Evolutionary conservation across 1,140 invertebrate species (phyloP), one percentile per base, ranked within the genome.

Genomic region (Heliconius himera): DNA sequence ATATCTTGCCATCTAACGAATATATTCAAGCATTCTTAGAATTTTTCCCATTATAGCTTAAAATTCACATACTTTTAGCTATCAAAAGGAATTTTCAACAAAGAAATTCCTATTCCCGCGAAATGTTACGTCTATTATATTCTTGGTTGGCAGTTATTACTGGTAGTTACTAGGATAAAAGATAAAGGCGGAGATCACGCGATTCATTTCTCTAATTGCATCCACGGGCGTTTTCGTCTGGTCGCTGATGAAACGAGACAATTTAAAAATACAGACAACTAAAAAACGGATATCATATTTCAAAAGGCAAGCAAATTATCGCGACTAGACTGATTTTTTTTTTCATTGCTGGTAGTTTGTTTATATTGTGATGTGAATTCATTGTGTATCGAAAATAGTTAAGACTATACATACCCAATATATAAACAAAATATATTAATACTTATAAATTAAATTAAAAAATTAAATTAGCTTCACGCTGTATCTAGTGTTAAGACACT

Each of bases 121-220:
- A 81, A 87, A 87, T 85, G 82, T 85, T 83, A 83, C 81, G 76
- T 87, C 81, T 83, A 84, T 87, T 87, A 85, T 86, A 83, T 87
- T 81, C 74, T 80, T 70, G 79, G 79, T 79, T 83, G 76, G 82
- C 83, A 84, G 86, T 82, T 84, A 84, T 82, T 81, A 80, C 80
- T 78, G 80, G 81, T 83, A 83, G 88, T 88, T 85, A 85, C 84
- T 85, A 74, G 80, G 80, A 88, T 88, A 84, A 87, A 87, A 87
- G 85, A 86, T 88, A 88, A 87, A 86, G 85, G 81, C 84, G 80
- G 84, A 88, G 87, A 88, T 90, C 89, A 89, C 85, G 87, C 87
- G 87, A 90, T 90, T 88, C 88, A 90, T 86, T 88, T 82, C 85
- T 90, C 87, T 90, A 90, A 90, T 88, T 88, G 83, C 85, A 88